Evolutionary conservation across 2,797 vertebrate species (phyloP).

Genomic region (Sebastes hubbsi): DNA sequence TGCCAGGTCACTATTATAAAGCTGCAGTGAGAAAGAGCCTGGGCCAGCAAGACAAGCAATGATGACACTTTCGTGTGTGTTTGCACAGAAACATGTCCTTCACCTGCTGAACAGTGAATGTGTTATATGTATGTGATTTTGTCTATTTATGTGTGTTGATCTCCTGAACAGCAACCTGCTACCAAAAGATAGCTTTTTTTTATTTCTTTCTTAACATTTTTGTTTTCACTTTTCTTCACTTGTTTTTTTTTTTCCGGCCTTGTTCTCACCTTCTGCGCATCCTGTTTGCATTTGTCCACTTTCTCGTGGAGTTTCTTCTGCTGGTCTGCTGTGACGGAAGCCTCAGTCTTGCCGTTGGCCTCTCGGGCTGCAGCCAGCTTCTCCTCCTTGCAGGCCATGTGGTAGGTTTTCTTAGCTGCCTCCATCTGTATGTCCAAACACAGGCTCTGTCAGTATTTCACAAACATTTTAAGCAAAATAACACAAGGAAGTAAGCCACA

Average conservation of each 20-base stretch:
- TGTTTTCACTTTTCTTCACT: background rate
- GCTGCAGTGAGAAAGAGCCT: background rate
- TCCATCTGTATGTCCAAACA: conserved; percentile 86
- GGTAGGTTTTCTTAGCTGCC: conserved; percentile 94
- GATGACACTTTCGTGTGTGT: background rate
- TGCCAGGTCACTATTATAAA: background rate
- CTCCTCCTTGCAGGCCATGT: conserved; percentile 98
- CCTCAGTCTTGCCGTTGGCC: conserved; percentile 94
- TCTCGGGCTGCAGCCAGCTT: conserved; percentile 91
- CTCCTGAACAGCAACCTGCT: too few species aligned
- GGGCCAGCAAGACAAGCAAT: background rate
- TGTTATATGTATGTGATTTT: background rate
- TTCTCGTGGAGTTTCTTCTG: conserved; percentile 99
- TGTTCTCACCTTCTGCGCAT: conserved; percentile 88
- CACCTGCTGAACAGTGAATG: background rate
- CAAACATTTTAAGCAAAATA: background rate
- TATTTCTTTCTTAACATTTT: background rate
- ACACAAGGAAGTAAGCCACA: background rate
- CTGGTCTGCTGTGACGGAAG: conserved; percentile 92
- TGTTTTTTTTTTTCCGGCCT: fast-evolving
- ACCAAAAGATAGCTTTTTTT: background rate
- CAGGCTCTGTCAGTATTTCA: conserved; percentile 13
- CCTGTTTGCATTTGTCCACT: conserved; percentile 96
- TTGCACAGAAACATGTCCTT: background rate
- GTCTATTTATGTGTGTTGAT: background rate